Evolutionary conservation across 2,797 vertebrate genomes (phyloP).

Genomic region (Meda fulgida): DNA sequence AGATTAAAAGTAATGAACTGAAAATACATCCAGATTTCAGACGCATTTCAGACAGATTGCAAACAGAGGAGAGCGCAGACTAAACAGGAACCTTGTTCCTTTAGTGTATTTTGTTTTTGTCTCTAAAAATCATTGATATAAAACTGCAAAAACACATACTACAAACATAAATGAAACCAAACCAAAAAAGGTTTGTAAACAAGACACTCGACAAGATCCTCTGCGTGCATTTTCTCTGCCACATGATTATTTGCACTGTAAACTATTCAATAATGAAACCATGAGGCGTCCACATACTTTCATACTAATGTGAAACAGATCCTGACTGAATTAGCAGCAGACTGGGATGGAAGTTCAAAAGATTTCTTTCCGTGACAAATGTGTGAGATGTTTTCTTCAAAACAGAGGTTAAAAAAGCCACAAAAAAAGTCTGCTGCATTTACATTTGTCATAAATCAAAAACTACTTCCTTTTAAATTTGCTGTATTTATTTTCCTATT

Average conservation of each 20-base stretch:
- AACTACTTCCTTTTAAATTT: neutral
- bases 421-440: constrained; percentile 15
- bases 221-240: constrained; percentile 8
- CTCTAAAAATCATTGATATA: constrained; percentile 22
- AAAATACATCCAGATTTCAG: too few species aligned
- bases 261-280: constrained; percentile 32
- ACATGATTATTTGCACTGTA: constrained; percentile 13
- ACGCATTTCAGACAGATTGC: neutral
- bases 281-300: constrained; percentile 28
- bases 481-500: neutral
- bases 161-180: neutral
- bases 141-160: constrained; percentile 7
- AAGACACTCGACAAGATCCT: neutral
- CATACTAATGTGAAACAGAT: constrained; percentile 50
- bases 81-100: constrained; percentile 58
- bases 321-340: constrained; percentile 20
- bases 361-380: constrained; percentile 25
- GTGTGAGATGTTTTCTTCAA: constrained; percentile 35
- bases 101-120: neutral
- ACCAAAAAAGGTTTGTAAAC: constrained; percentile 5
- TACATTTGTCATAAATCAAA: neutral
- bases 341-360: constrained; percentile 21
- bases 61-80: constrained; percentile 52
- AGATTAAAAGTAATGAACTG: too few species aligned
- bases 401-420: neutral